These are phyloP conservation scores for Drosophila mojavensis DNA, from an alignment of 1,140 invertebrate genomes.

Conservation along the genomic window DNA sequence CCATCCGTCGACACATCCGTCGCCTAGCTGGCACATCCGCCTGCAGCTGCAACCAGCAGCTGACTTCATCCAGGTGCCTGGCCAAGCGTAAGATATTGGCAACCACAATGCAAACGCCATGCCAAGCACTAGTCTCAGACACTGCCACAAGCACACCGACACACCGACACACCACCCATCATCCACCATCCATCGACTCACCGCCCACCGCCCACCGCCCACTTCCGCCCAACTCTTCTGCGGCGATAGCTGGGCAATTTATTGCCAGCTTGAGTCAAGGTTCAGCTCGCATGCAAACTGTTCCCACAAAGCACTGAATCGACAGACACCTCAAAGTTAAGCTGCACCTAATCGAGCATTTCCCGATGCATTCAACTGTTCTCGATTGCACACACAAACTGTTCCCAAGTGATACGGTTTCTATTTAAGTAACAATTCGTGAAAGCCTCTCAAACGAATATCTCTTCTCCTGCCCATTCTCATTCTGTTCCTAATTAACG, in stretches of 20 bases:
- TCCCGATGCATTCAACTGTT: too few species aligned
- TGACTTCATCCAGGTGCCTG: constrained; percentile 15
- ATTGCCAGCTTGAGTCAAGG: constrained; percentile 35
- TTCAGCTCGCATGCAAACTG: constrained; percentile 26
- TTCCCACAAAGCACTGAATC: constrained; percentile 6
- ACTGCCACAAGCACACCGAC: too few species aligned
- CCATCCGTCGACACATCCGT: constrained; percentile 31
- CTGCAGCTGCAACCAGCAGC: constrained; percentile 15
- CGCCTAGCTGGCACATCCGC: constrained; percentile 38
- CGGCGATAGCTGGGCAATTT: constrained; percentile 45
- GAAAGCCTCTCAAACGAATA: too few species aligned
- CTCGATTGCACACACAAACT: too few species aligned
- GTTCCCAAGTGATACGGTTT: too few species aligned
- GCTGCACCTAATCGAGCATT: too few species aligned
- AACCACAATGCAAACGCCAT: constrained; percentile 45
- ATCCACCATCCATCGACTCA: too few species aligned
- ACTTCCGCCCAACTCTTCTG: background rate
- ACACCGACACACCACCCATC: background rate
- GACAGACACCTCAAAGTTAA: too few species aligned
- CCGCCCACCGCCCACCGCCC: background rate
- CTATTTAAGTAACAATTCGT: too few species aligned
- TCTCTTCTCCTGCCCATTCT: too few species aligned
- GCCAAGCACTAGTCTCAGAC: background rate
- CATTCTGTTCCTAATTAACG: too few species aligned
- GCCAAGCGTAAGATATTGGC: constrained; percentile 56